These are phyloP conservation scores for Sebastes schlegelii DNA, from an alignment of 2,113 vertebrate species.

Conservation along the genomic window DNA sequence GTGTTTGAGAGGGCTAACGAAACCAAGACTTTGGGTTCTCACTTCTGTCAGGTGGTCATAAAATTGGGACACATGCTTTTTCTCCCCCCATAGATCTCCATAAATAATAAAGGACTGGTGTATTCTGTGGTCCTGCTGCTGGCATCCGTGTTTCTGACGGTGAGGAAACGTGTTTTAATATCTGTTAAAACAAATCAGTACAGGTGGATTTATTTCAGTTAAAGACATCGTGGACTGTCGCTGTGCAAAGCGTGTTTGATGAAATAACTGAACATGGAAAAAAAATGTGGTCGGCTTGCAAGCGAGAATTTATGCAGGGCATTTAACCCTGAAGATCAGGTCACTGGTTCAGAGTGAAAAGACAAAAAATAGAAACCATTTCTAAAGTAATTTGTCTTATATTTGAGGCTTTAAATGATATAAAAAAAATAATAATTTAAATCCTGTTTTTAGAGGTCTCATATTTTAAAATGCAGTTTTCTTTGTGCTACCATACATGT, in stretches of 20 bases:
- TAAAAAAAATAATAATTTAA: neutral
- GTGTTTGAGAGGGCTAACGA: neutral
- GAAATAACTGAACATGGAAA: neutral
- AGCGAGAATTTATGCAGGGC: too few relatives aligned
- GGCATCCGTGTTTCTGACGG: slow-evolving; percentile 86
- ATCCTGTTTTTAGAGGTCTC: neutral
- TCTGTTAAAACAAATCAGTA: neutral
- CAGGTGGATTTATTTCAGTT: neutral
- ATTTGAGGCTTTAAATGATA: neutral
- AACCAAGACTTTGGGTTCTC: neutral
- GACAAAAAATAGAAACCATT: neutral
- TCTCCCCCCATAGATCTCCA: slow-evolving; percentile 74
- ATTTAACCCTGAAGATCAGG: neutral
- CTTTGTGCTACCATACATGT: neutral
- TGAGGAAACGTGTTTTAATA: slow-evolving; percentile 64
- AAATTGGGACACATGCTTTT: slow-evolving; percentile 8
- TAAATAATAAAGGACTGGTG: slow-evolving; percentile 87
- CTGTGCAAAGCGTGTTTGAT: neutral
- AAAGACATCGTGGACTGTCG: neutral
- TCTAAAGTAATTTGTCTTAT: neutral
- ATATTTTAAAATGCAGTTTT: neutral
- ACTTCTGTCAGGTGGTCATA: neutral
- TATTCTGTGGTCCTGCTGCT: slow-evolving; percentile 87
- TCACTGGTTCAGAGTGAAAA: neutral
- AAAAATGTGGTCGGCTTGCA: neutral